Conservation (phyloP, 2,797 vertebrate genomes). For the Parauchenoglanis ngamensis region DNA sequence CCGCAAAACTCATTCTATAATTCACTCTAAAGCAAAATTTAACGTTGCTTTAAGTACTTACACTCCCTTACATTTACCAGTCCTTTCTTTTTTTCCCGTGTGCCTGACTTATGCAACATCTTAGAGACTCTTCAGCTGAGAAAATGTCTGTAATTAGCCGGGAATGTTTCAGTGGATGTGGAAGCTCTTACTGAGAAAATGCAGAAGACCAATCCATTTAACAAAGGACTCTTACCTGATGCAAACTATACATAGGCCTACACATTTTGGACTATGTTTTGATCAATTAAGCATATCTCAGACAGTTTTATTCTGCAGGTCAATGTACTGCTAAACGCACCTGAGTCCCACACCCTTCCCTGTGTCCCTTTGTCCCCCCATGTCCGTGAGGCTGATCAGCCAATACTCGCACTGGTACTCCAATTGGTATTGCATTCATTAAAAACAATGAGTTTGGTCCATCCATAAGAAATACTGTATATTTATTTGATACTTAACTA, state of each 20-base stretch:
- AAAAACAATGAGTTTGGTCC: background rate
- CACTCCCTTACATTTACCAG: background rate
- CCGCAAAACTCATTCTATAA: background rate
- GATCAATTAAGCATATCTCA: background rate
- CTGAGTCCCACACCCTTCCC: background rate
- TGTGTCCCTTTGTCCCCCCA: background rate
- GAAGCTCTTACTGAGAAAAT: background rate
- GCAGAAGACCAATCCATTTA: background rate
- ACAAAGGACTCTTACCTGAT: background rate
- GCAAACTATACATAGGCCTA: background rate
- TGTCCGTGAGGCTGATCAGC: background rate
- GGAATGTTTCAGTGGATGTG: background rate
- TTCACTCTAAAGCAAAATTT: background rate
- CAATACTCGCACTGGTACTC: too few species aligned
- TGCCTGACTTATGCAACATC: background rate
- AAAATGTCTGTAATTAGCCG: background rate
- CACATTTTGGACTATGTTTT: background rate
- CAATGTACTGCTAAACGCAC: background rate
- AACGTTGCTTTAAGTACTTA: background rate
- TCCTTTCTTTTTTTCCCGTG: background rate
- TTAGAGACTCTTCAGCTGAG: background rate
- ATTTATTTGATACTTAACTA: constrained; percentile 11
- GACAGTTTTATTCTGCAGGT: background rate
- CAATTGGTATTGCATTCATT: background rate
- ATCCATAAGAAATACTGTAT: background rate